Evolutionary conservation across 2,113 vertebrate genomes (phyloP).

Genomic region (Urocitellus parryii): DNA sequence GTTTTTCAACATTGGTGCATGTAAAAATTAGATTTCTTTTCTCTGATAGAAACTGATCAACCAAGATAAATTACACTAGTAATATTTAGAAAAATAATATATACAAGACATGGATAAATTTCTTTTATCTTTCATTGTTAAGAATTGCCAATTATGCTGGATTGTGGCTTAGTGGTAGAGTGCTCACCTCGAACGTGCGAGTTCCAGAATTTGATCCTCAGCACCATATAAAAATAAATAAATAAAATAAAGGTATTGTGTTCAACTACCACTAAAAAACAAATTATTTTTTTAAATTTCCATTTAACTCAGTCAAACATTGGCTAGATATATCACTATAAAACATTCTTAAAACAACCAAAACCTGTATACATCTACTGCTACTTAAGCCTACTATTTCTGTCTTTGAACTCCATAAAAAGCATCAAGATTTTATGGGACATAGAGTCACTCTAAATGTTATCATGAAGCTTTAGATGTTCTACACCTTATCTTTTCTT

Average conservation of each 20-base stretch:
- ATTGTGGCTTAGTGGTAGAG: too few species aligned
- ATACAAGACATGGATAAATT: neutral
- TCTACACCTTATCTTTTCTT: neutral
- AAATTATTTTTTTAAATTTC: too few species aligned
- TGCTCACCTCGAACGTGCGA: too few species aligned
- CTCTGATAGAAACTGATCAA: neutral
- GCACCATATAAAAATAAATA: too few species aligned
- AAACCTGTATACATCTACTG: neutral
- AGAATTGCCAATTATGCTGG: too few species aligned
- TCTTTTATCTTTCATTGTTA: neutral
- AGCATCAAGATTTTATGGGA: neutral
- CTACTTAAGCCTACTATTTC: neutral
- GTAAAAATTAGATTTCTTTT: conserved; percentile 7
- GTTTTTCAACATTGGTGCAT: neutral
- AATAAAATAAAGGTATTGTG: too few species aligned
- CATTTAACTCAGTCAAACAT: neutral
- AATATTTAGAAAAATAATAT: conserved; percentile 12
- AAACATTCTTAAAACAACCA: neutral
- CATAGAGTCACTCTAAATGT: neutral
- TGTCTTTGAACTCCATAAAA: neutral
- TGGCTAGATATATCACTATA: neutral
- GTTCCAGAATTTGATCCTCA: too few species aligned
- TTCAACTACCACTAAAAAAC: too few species aligned
- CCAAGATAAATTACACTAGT: neutral
- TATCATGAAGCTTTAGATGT: neutral